A percentile compares a stretch with the other conserved stretches of the same genome.
Evolutionary conservation across 2,888 invertebrate genomes (phyloP).

Genomic region (Dysmachus trigonus): DNA sequence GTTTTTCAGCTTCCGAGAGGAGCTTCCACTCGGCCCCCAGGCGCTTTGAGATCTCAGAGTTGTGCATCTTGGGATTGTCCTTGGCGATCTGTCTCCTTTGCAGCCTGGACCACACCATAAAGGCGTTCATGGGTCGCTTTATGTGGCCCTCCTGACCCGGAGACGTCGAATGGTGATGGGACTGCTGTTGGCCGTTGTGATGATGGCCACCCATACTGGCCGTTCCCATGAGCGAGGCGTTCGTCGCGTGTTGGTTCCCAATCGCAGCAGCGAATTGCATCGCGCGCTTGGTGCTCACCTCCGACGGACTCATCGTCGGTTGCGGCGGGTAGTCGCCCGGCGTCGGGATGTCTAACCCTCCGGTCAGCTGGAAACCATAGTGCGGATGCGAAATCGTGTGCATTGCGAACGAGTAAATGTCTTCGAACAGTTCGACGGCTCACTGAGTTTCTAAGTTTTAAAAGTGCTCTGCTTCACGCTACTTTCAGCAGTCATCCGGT

Average conservation of each 20-base stretch:
- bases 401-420: constrained; percentile 50
- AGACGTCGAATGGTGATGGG: constrained; percentile 56
- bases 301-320: constrained; percentile 57
- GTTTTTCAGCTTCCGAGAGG: constrained; percentile 84
- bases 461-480: not conserved
- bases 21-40: constrained; percentile 95
- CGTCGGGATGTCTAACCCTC: constrained; percentile 61
- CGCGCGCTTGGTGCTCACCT: constrained; percentile 63
- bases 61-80: constrained; percentile 94
- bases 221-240: constrained; percentile 57
- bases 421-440: not conserved
- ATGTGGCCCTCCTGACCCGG: constrained; percentile 78
- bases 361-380: constrained; percentile 63
- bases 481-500: not conserved
- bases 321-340: constrained; percentile 63
- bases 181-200: constrained; percentile 57
- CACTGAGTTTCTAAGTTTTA: not conserved
- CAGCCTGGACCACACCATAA: constrained; percentile 95
- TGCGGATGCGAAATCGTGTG: constrained; percentile 59
- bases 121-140: constrained; percentile 97
- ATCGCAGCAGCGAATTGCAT: constrained; percentile 63
- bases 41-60: constrained; percentile 89
- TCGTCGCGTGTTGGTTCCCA: constrained; percentile 57
- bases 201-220: constrained; percentile 61
- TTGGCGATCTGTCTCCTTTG: constrained; percentile 91